These are phyloP conservation scores for Lordiphosa andalusiaca DNA, from an alignment of 2,888 invertebrate species.

Conservation along the genomic window DNA sequence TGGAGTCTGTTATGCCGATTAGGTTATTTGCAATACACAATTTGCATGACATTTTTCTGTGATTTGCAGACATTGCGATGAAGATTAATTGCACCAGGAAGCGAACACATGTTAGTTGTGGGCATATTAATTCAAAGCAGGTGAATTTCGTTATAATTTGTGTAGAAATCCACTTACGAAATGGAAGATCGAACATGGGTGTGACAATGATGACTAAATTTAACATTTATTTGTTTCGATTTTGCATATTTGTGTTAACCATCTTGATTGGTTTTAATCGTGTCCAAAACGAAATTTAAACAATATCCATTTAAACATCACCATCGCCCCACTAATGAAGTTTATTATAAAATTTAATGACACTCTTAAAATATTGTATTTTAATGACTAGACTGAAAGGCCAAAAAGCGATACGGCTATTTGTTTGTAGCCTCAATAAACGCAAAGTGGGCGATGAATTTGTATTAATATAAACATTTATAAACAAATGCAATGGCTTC, in stretches of 20 bases:
- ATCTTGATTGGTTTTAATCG: slow-evolving; percentile 1
- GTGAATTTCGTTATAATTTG: too few species aligned
- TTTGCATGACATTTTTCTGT: slow-evolving; percentile 68
- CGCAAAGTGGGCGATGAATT: slow-evolving; percentile 55
- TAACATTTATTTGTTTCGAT: slow-evolving; percentile 5
- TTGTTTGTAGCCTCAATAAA: slow-evolving; percentile 33
- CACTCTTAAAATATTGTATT: slow-evolving; percentile 73
- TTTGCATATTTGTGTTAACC: slow-evolving; percentile 4
- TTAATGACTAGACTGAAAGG: slow-evolving; percentile 64
- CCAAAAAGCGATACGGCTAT: slow-evolving; percentile 16
- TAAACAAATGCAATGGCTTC: slow-evolving; percentile 27
- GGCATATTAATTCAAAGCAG: neutral
- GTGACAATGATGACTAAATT: slow-evolving; percentile 50
- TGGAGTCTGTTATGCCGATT: slow-evolving; percentile 49
- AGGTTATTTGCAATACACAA: slow-evolving; percentile 67
- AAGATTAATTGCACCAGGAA: slow-evolving; percentile 11
- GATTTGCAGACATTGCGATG: slow-evolving; percentile 9
- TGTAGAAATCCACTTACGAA: slow-evolving; percentile 10
- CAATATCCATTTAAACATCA: slow-evolving; percentile 23
- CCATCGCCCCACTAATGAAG: slow-evolving; percentile 63
- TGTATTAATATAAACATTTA: slow-evolving; percentile 46
- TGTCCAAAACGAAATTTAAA: slow-evolving; percentile 2
- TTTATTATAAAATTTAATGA: slow-evolving; percentile 72
- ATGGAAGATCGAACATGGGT: slow-evolving; percentile 40
- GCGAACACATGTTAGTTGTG: neutral